phyloP scores from a whole-genome alignment of 1,140 invertebrate genomes.

The Drosophila ananassae region DNA sequence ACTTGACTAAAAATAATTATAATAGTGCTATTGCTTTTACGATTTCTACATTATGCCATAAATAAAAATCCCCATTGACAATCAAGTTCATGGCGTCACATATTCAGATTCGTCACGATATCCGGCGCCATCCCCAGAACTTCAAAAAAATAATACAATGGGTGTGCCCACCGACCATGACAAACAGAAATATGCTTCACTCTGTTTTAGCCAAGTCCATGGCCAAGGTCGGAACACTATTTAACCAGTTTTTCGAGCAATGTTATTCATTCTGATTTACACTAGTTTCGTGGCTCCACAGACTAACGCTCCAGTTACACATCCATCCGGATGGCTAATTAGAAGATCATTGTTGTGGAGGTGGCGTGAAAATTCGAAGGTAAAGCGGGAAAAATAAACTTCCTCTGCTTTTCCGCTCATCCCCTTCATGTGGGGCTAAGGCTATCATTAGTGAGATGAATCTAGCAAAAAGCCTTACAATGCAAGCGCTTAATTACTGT shows the following conservation, averaged over 20 bases:
- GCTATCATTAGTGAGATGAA: slow-evolving; percentile 40
- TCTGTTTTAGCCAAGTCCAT: slow-evolving; percentile 56
- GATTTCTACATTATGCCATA: neutral
- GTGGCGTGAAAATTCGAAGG: slow-evolving; percentile 60
- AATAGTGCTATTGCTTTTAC: neutral
- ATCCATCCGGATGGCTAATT: slow-evolving; percentile 49
- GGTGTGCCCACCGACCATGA: slow-evolving; percentile 53
- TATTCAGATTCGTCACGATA: slow-evolving; percentile 36
- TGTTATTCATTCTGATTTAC: slow-evolving; percentile 32
- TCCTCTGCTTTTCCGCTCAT: neutral
- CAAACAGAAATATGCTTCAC: slow-evolving; percentile 43
- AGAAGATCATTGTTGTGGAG: slow-evolving; percentile 55
- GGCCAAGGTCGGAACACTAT: slow-evolving; percentile 53
- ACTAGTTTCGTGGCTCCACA: slow-evolving; percentile 1
- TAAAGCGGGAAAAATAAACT: slow-evolving; percentile 24
- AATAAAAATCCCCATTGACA: neutral
- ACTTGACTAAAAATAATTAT: neutral
- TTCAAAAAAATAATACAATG: slow-evolving; percentile 11
- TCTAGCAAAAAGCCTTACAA: slow-evolving; percentile 36
- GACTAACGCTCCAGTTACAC: slow-evolving; percentile 28
- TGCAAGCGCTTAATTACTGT: slow-evolving; percentile 60
- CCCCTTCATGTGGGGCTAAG: slow-evolving; percentile 10
- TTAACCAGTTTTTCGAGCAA: slow-evolving; percentile 6
- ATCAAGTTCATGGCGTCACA: slow-evolving; percentile 44
- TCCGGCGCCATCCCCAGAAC: slow-evolving; percentile 1